phyloP scores from a whole-genome alignment of 2,888 invertebrate species.

The Polylopha cassiicola region DNA sequence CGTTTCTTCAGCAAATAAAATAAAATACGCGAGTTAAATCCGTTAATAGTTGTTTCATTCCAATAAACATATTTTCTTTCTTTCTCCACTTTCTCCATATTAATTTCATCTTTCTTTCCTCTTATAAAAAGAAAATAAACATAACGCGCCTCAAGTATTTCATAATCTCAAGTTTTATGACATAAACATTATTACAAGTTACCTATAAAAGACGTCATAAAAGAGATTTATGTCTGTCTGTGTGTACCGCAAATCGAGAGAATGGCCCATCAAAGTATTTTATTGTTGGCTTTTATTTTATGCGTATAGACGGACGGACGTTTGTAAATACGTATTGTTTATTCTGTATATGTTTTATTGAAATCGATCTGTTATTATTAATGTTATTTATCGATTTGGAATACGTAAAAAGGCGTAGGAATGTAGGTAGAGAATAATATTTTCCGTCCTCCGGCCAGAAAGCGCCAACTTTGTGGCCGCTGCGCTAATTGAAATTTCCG shows the following conservation, averaged over 20 bases:
- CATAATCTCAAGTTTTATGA: slow-evolving; percentile 24
- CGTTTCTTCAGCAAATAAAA: too few relatives aligned
- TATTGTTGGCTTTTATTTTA: slow-evolving; percentile 23
- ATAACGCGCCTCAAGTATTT: slow-evolving; percentile 12
- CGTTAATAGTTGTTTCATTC: too few relatives aligned
- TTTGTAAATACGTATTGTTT: slow-evolving; percentile 16
- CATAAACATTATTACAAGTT: slow-evolving; percentile 23
- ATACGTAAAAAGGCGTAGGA: too few relatives aligned
- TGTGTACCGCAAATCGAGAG: slow-evolving; percentile 23
- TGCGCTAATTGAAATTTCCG: too few relatives aligned
- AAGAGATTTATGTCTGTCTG: slow-evolving; percentile 24
- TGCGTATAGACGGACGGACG: slow-evolving; percentile 18
- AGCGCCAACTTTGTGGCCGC: too few relatives aligned
- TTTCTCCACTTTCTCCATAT: too few relatives aligned
- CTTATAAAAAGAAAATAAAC: slow-evolving; percentile 12
- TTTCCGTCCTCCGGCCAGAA: too few relatives aligned
- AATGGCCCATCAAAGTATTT: slow-evolving; percentile 24
- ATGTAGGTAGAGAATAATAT: too few relatives aligned
- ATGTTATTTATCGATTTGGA: too few relatives aligned
- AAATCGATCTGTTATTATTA: not conserved
- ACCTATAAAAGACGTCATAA: slow-evolving; percentile 24
- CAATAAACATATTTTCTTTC: too few relatives aligned
- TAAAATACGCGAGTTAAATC: too few relatives aligned
- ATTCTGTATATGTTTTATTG: slow-evolving; percentile 2
- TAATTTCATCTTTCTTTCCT: too few relatives aligned